These are phyloP conservation scores for Aspidapion aeneum DNA, from an alignment of 2,888 invertebrate species.

Conservation along the genomic window DNA sequence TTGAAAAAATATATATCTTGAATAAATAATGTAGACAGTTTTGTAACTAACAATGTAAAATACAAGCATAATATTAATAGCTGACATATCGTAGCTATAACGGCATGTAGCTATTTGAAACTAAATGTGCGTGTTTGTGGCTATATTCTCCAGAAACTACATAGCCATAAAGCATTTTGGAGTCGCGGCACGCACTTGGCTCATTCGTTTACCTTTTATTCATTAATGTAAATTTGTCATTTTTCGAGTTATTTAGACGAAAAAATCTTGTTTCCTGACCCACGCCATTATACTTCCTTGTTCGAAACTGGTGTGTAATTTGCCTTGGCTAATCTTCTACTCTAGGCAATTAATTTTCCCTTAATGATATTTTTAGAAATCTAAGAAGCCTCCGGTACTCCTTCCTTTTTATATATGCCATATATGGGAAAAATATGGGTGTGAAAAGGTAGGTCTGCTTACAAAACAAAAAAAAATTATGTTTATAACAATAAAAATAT, in stretches of 20 bases:
- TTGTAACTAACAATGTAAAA: too few species aligned
- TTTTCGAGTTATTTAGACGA: background rate
- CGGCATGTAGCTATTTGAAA: background rate
- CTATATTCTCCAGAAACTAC: background rate
- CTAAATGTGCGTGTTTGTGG: background rate
- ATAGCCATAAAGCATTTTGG: background rate
- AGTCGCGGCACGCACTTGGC: background rate
- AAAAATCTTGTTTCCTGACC: background rate
- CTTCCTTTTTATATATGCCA: too few species aligned
- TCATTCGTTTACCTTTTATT: background rate
- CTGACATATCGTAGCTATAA: too few species aligned
- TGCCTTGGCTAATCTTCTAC: background rate
- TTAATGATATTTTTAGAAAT: too few species aligned
- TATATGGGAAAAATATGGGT: too few species aligned
- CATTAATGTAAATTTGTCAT: background rate
- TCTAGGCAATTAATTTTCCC: background rate
- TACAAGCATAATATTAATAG: too few species aligned
- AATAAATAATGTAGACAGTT: too few species aligned
- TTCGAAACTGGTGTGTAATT: background rate
- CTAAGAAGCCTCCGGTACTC: too few species aligned
- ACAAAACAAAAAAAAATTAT: too few species aligned
- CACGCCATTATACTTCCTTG: background rate
- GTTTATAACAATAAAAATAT: too few species aligned
- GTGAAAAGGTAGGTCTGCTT: too few species aligned
- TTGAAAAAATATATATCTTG: too few species aligned